Conservation (phyloP, 1,140 invertebrate genomes). For the Battus philenor region DNA sequence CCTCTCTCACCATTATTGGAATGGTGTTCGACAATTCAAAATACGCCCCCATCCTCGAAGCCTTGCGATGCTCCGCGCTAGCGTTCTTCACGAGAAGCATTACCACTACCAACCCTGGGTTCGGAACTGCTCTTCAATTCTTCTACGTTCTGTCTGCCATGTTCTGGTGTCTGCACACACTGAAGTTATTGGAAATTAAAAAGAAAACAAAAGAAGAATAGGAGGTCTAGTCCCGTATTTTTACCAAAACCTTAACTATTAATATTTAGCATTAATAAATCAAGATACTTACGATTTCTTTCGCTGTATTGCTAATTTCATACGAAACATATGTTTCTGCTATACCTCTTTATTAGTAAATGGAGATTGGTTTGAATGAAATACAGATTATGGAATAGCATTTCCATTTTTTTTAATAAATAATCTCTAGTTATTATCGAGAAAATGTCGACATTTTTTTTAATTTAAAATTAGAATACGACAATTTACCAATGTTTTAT, state of each 20-base stretch:
- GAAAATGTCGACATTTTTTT: no score
- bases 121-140: conserved; percentile 46
- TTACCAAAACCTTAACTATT: conserved; percentile 7
- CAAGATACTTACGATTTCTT: no score
- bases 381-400: no score
- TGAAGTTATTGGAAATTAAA: conserved; percentile 61
- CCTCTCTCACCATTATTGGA: conserved; percentile 81
- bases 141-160: conserved; percentile 62
- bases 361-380: no score
- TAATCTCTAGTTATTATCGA: no score
- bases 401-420: no score
- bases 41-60: conserved; percentile 75
- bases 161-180: conserved; percentile 62
- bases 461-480: no score
- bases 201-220: conserved; percentile 45
- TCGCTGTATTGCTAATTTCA: no score
- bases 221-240: conserved; percentile 4
- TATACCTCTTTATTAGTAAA: no score
- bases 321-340: no score
- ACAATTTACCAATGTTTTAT: no score
- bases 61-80: conserved; percentile 75
- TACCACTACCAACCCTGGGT: conserved; percentile 31
- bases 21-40: conserved; percentile 80
- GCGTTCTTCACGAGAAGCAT: conserved; percentile 58
- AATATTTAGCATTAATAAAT: no score